phyloP scores from a whole-genome alignment of 2,797 vertebrate species.

The Pygocentrus nattereri region DNA sequence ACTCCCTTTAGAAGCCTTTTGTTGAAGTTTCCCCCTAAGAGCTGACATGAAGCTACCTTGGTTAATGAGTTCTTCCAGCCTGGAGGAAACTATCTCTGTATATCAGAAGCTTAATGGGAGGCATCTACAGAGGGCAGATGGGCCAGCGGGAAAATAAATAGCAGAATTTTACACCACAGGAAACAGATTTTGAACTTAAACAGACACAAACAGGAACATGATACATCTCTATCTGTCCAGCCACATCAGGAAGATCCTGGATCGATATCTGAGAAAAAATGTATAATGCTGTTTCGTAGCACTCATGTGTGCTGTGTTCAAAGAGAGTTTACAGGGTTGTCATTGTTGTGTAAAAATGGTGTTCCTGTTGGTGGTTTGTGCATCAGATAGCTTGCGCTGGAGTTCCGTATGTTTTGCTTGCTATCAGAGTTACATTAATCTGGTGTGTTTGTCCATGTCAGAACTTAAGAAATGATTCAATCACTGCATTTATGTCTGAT shows the following conservation, averaged over 20 bases:
- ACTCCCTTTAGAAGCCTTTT: neutral
- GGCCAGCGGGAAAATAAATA: constrained; percentile 78
- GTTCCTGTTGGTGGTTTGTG: neutral
- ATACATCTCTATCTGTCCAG: constrained; percentile 57
- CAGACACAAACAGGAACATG: constrained; percentile 61
- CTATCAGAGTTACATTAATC: neutral
- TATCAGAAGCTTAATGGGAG: constrained; percentile 75
- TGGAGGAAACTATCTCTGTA: constrained; percentile 73
- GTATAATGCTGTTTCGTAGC: constrained; percentile 21
- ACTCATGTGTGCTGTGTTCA: neutral
- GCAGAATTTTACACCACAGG: constrained; percentile 72
- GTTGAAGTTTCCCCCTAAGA: constrained; percentile 66
- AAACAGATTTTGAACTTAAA: constrained; percentile 75
- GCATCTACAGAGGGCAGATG: constrained; percentile 68
- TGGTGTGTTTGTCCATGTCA: neutral
- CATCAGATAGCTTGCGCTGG: neutral
- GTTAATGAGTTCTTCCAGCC: constrained; percentile 73
- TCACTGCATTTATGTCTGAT: neutral
- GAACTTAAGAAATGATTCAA: neutral
- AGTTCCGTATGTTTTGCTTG: neutral
- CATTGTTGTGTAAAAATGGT: neutral
- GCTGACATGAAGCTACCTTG: constrained; percentile 65
- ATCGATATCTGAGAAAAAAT: neutral
- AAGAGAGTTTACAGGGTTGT: neutral
- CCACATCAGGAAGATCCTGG: constrained; percentile 52